Base-by-base conservation (phyloP, 23 tunicate genomes). In the Phallusia fumigata region DNA sequence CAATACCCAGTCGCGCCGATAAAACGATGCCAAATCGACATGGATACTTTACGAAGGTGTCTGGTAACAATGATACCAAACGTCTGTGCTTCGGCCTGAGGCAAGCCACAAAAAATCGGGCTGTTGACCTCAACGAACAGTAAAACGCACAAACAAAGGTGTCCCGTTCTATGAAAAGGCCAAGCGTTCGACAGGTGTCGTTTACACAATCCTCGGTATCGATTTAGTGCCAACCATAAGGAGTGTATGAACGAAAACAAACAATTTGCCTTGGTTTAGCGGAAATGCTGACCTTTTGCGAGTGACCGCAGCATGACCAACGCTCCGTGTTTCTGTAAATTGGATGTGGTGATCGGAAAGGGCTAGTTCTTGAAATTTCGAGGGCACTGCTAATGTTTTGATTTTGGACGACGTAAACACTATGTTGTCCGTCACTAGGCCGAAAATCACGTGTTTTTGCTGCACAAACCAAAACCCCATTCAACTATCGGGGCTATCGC, bases 111-210 rank as follows among this genome's bases (percentile, higher is more conserved):
- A 40, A 40, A 40, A 40, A 3, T 40, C n/a, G n/a, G 47, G 47
- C 47, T 10, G 47, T 40, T 40, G 47, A 40, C 47, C 47, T 16
- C 69, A 58, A 58, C 69, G 69, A 11, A 24, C 69, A 8, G 69
- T 58, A 6, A 58, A 24, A 24, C 69, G 28, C 69, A 2, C 13
- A 11, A 58, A 24, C 69, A 24, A 24, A 6, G 69, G 13, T 13
- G 28, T 8, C 28, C 26, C 28, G 28, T 58, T 58, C 69, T 3
- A 58, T 58, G 28, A 58, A 58, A 58, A 58, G 28, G 69, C 3
- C 69, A 58, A 58, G 3, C 69, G 13, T 58, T 58, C 28, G 69
- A 24, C 69, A 58, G 69, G 69, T 58, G 69, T 58, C 69, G 69
- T 24, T 58, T 58, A 6, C 69, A 58, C 5, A 22, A 2, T 58